Percentiles rank a stretch among this genome's conserved stretches.
Evolutionary conservation across 2,797 vertebrate genomes (phyloP).

Genomic region (Acanthiza pusilla): DNA sequence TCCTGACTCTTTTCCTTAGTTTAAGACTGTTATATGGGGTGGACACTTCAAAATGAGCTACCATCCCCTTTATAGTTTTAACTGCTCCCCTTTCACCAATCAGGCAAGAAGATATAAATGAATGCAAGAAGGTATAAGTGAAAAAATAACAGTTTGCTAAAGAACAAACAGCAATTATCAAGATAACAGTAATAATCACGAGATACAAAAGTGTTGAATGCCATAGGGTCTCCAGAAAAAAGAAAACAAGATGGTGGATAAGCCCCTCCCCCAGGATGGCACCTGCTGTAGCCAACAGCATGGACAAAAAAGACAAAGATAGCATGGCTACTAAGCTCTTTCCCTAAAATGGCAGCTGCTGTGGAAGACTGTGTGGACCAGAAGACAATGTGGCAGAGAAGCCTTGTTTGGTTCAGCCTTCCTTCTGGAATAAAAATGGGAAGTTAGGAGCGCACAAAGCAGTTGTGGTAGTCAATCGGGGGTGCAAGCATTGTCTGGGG

Average conservation of each 20-base stretch:
- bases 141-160: neutral
- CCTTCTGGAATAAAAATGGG: neutral
- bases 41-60: neutral
- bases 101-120: neutral
- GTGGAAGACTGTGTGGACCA: neutral
- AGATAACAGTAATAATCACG: neutral
- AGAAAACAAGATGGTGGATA: neutral
- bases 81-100: neutral
- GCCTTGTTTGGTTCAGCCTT: rapidly evolving
- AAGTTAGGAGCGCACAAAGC: neutral
- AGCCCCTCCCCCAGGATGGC: neutral
- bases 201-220: neutral
- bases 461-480: rapidly evolving
- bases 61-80: neutral
- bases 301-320: no score
- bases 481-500: neutral
- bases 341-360: no score
- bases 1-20: neutral
- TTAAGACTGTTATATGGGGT: neutral
- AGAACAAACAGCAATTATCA: neutral
- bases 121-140: neutral
- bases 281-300: rapidly evolving
- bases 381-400: neutral
- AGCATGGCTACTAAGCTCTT: neutral
- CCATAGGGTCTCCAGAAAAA: neutral